A percentile compares a stretch with the other conserved stretches of the same genome.
phyloP scores from a whole-genome alignment of 1,140 invertebrate species.

The Rhopalosiphum padi region DNA sequence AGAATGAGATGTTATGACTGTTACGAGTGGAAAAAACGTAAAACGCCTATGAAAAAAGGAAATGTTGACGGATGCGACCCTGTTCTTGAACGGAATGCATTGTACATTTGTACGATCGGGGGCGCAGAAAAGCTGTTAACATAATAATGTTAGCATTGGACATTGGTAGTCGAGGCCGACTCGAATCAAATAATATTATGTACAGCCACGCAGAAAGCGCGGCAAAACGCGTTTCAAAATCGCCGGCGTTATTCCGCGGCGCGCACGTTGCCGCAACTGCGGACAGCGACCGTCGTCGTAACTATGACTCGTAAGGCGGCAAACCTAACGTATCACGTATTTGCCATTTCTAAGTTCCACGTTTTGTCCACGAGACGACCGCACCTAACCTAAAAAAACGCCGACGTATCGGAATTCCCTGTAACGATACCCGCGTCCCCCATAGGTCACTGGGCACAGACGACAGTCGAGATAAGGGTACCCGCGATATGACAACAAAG shows the following conservation, averaged over 20 bases:
- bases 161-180: too few species aligned
- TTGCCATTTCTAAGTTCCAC: neutral
- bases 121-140: too few species aligned
- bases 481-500: neutral
- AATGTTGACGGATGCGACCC: too few species aligned
- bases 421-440: neutral
- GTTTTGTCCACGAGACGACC: neutral
- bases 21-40: too few species aligned
- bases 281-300: neutral
- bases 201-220: neutral
- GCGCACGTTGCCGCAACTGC: conserved; percentile 32
- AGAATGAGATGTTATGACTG: too few species aligned
- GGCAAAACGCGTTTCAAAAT: neutral
- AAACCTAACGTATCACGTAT: neutral
- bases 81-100: too few species aligned
- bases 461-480: neutral
- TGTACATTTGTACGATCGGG: neutral
- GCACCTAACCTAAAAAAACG: conserved; percentile 17
- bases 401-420: neutral
- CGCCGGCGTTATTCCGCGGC: neutral
- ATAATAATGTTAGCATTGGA: too few species aligned
- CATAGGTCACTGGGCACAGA: neutral
- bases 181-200: neutral
- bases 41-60: too few species aligned
- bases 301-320: neutral